Percentiles rank a stretch among this genome's conserved stretches.
Conservation (phyloP, 2,113 vertebrate genomes). For the Sialia sialis region DNA sequence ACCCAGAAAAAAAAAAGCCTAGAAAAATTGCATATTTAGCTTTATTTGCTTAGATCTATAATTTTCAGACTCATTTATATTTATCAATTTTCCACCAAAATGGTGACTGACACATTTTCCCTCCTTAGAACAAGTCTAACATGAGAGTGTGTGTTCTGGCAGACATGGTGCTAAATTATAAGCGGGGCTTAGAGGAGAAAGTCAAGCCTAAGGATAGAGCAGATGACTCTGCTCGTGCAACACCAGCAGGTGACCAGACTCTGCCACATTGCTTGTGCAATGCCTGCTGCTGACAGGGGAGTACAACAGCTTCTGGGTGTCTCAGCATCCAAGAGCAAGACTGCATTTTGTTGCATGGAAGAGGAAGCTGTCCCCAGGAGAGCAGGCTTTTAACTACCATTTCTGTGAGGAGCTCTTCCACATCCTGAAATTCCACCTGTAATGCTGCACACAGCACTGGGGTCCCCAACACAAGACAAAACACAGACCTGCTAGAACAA, state of each 20-base stretch:
- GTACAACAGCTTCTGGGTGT: neutral
- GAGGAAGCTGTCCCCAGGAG: neutral
- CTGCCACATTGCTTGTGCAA: neutral
- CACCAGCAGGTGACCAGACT: neutral
- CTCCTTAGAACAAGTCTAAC: neutral
- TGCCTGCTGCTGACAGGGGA: fast-evolving
- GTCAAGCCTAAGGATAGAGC: neutral
- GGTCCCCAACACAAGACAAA: neutral
- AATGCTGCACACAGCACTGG: neutral
- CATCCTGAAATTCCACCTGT: neutral
- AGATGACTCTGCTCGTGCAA: neutral
- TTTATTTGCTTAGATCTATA: neutral
- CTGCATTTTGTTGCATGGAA: neutral
- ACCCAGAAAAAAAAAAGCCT: neutral
- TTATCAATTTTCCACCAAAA: neutral
- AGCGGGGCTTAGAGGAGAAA: neutral
- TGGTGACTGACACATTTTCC: neutral
- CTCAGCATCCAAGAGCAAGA: neutral
- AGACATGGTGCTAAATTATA: neutral
- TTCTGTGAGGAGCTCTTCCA: neutral
- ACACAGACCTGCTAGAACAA: neutral
- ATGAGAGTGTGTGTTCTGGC: neutral
- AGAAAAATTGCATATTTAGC: neutral
- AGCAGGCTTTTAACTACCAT: neutral
- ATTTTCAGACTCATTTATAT: neutral